Conservation (phyloP, 2,888 invertebrate genomes). For the Zonitis immaculata region DNA sequence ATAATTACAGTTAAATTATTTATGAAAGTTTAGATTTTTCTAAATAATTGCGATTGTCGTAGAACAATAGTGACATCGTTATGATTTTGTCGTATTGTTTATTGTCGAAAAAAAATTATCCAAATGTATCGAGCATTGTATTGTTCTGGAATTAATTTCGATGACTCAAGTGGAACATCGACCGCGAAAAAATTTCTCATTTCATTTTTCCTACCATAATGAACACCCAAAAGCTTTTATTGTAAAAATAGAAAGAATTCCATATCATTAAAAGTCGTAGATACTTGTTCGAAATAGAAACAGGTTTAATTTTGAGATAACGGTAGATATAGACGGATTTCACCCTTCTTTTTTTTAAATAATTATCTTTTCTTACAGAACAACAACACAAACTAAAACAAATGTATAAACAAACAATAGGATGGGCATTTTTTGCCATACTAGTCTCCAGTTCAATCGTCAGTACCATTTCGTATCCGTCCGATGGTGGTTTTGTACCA, state of each 20-base stretch:
- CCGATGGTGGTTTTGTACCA: constrained; percentile 21
- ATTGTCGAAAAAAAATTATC: constrained; percentile 16
- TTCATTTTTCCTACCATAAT: too few species aligned
- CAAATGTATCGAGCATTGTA: constrained; percentile 14
- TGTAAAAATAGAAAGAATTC: too few species aligned
- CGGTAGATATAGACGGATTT: too few species aligned
- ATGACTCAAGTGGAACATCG: neutral
- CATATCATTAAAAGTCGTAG: too few species aligned
- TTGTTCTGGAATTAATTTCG: constrained; percentile 7
- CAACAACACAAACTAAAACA: too few species aligned
- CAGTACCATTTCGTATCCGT: constrained; percentile 64
- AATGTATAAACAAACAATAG: constrained; percentile 65
- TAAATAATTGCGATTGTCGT: too few species aligned
- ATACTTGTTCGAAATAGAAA: neutral
- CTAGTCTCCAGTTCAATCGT: constrained; percentile 63
- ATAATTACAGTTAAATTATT: too few species aligned
- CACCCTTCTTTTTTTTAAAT: too few species aligned
- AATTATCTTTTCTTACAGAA: too few species aligned
- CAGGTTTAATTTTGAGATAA: neutral
- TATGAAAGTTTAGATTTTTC: too few species aligned
- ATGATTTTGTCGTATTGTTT: neutral
- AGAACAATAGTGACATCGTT: neutral
- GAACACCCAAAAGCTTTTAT: neutral
- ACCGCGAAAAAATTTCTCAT: too few species aligned
- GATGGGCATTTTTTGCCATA: constrained; percentile 67